Evolutionary conservation across 1,140 invertebrate species (phyloP).

Genomic region (Penaeus vannamei): DNA sequence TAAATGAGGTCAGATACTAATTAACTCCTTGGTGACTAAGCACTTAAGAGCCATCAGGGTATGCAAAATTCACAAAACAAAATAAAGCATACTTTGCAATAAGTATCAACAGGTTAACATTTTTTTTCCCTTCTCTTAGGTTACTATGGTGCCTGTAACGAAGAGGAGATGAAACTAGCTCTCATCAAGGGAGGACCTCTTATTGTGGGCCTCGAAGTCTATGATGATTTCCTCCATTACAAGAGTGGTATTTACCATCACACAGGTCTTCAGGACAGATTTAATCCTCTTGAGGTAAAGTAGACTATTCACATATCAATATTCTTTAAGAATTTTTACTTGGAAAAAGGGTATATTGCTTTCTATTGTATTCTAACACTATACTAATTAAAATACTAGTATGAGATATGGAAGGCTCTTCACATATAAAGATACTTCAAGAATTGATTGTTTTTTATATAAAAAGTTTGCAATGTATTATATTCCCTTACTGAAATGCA

Average conservation of each 20-base stretch:
- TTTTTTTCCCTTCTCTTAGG: conserved; percentile 68
- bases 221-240: conserved; percentile 73
- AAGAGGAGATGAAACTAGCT: conserved; percentile 74
- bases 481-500: too few species aligned
- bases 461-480: too few species aligned
- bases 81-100: not conserved
- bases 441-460: too few species aligned
- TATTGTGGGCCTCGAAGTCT: conserved; percentile 75
- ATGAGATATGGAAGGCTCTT: conserved; percentile 47
- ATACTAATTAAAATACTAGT: too few species aligned
- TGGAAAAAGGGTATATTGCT: too few species aligned
- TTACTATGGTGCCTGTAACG: conserved; percentile 73
- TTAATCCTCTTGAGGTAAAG: conserved; percentile 70
- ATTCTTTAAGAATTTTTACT: too few species aligned
- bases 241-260: conserved; percentile 72
- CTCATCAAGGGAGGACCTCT: conserved; percentile 75
- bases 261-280: conserved; percentile 70
- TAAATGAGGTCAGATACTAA: too few species aligned
- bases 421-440: too few species aligned
- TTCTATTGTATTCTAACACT: too few species aligned
- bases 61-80: not conserved
- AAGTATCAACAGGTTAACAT: not conserved
- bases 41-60: too few species aligned
- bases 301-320: too few species aligned
- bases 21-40: too few species aligned